Evolutionary conservation across 2,113 vertebrate species (phyloP), one percentile per base, ranked within the genome.

Genomic region (Gymnarchus niloticus): DNA sequence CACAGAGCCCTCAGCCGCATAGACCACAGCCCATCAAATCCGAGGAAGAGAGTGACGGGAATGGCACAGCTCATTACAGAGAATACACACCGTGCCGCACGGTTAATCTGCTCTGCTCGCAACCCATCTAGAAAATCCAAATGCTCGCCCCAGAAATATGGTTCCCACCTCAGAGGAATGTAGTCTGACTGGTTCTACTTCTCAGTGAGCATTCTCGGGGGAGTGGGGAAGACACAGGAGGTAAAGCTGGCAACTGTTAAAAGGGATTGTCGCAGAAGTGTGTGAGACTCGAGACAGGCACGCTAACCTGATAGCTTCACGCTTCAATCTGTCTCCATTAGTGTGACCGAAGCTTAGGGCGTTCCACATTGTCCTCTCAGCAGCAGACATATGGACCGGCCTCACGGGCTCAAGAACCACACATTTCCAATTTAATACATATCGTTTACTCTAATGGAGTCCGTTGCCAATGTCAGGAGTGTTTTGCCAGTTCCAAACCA

Each of bases 381-480:
- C 51, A 54, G 80, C 48, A 25, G 49, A 33, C 80, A 82, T 52
- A 54, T 54, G 49, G 49, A 54, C 51, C 10, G 1, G 25, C 51
- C 80, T 23, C 28, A 0, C 5, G 51, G 17, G 51, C 51, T n/a
- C 14, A 19, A 82, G 48, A 51, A 37, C 28, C 28, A 1, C 49
- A 82, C 80, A 41, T 56, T 82, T 56, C 48, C 80, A 82, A 82
- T 82, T 37, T 82, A 82, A 54, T 51, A 82, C 51, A 54, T 21
- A 51, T 82, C 80, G 56, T 56, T 82, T 82, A 82, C 80, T 82
- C 80, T 82, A 82, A 82, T 37, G 80, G 80, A 82, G 80, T 51
- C 33, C 80, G 80, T 56, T 41, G 56, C 44, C 80, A 9, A 12
- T 41, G 28, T 82, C 80, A 82, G 80, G 25, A 7, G 80, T 2